phyloP scores from a whole-genome alignment of 2,888 invertebrate genomes.

The Crocallis elinguaria region DNA sequence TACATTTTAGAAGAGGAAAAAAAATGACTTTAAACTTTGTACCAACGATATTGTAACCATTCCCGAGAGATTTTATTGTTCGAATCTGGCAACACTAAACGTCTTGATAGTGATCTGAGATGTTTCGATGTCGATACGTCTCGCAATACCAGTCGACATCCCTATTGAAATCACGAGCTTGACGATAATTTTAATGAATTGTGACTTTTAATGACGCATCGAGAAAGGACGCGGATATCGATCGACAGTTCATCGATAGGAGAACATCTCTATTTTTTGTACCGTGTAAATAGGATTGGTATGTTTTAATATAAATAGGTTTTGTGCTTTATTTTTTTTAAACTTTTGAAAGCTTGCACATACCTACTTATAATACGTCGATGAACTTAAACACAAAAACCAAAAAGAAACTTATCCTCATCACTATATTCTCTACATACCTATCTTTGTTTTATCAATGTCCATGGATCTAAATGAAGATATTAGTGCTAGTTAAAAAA shows the following conservation, averaged over 20 bases:
- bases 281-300: background rate
- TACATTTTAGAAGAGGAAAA: too few species aligned
- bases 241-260: slow-evolving; percentile 45
- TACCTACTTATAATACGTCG: too few species aligned
- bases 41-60: too few species aligned
- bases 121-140: slow-evolving; percentile 75
- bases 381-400: too few species aligned
- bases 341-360: too few species aligned
- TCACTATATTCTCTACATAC: too few species aligned
- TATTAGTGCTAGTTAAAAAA: too few species aligned
- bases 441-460: too few species aligned
- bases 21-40: too few species aligned
- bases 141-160: slow-evolving; percentile 76
- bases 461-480: too few species aligned
- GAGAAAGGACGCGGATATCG: slow-evolving; percentile 60
- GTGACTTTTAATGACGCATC: slow-evolving; percentile 81
- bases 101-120: slow-evolving; percentile 77
- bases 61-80: background rate
- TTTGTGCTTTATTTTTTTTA: too few species aligned
- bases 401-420: too few species aligned
- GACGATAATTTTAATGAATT: slow-evolving; percentile 83
- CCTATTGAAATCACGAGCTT: slow-evolving; percentile 78
- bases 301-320: background rate
- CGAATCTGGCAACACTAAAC: slow-evolving; percentile 14
- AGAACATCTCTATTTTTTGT: slow-evolving; percentile 32